A percentile compares a stretch with the other conserved stretches of the same genome.
phyloP scores from a whole-genome alignment of 1,140 invertebrate genomes.

The Xylocopa sonorina region DNA sequence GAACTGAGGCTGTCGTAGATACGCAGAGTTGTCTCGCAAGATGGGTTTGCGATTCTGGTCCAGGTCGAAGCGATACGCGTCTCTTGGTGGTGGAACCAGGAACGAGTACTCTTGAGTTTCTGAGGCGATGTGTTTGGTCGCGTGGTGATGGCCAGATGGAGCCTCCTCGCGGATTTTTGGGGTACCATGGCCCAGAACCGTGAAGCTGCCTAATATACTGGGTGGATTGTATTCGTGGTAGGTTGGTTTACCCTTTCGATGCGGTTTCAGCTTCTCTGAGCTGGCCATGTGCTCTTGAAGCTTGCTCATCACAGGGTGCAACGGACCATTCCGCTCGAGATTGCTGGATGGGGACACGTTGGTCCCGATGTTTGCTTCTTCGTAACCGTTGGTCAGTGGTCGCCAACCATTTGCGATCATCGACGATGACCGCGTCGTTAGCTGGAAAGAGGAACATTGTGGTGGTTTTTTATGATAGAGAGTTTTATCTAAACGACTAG shows the following conservation, averaged over 20 bases:
- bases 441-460: slow-evolving; percentile 38
- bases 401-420: slow-evolving; percentile 78
- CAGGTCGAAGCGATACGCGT: slow-evolving; percentile 73
- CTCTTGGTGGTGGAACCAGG: slow-evolving; percentile 75
- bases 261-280: slow-evolving; percentile 72
- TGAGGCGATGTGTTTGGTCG: slow-evolving; percentile 66
- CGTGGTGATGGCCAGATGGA: slow-evolving; percentile 3
- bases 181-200: slow-evolving; percentile 77
- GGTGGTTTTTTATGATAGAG: no score
- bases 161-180: slow-evolving; percentile 73
- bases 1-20: slow-evolving; percentile 67
- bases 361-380: slow-evolving; percentile 70
- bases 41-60: slow-evolving; percentile 72
- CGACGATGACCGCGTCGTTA: slow-evolving; percentile 71
- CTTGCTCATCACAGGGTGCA: slow-evolving; percentile 75
- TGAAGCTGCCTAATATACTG: slow-evolving; percentile 80
- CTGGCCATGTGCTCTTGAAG: slow-evolving; percentile 75
- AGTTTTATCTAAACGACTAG: no score
- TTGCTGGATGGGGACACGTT: slow-evolving; percentile 69
- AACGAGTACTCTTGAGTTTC: slow-evolving; percentile 77
- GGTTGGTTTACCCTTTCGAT: slow-evolving; percentile 65
- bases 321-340: slow-evolving; percentile 65
- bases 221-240: slow-evolving; percentile 76
- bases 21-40: slow-evolving; percentile 63
- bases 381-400: slow-evolving; percentile 73